A percentile compares a stretch with the other conserved stretches of the same genome.
Evolutionary conservation across 2,113 vertebrate genomes (phyloP).

Genomic region (Thunnus maccoyii): DNA sequence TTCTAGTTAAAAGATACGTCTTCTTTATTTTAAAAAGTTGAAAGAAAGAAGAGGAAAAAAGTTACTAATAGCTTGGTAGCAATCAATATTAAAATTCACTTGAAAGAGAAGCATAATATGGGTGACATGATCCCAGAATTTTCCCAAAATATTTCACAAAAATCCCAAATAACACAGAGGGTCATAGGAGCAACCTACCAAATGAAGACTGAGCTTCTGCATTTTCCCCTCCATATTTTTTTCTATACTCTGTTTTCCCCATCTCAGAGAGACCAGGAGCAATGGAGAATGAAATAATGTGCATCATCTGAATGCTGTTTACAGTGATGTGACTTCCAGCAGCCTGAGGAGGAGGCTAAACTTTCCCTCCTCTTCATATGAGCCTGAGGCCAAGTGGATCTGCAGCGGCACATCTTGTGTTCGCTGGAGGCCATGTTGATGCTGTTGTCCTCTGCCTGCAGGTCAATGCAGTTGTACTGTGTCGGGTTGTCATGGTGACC

Average conservation of each 20-base stretch:
- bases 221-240: neutral
- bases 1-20: too few relatives aligned
- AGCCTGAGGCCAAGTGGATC: constrained; percentile 57
- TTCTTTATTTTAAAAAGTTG: too few relatives aligned
- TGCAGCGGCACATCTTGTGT: constrained; percentile 25
- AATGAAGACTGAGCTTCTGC: neutral
- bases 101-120: neutral
- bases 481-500: constrained; percentile 90
- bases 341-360: constrained; percentile 12
- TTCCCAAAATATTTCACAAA: neutral
- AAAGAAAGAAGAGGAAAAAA: too few relatives aligned
- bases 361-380: constrained; percentile 26
- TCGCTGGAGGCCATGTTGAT: constrained; percentile 52
- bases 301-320: constrained; percentile 3
- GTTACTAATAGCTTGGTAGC: too few relatives aligned
- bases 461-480: constrained; percentile 92
- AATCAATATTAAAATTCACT: too few relatives aligned
- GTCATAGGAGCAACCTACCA: neutral
- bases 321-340: constrained; percentile 25
- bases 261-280: neutral
- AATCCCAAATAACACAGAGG: neutral
- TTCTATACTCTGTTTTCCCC: neutral
- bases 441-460: constrained; percentile 75
- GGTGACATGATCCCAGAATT: neutral
- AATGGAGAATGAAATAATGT: neutral